Percentiles rank a stretch among this genome's conserved stretches.
Conservation (phyloP, 1,140 invertebrate genomes). For the Calycopis cecrops region DNA sequence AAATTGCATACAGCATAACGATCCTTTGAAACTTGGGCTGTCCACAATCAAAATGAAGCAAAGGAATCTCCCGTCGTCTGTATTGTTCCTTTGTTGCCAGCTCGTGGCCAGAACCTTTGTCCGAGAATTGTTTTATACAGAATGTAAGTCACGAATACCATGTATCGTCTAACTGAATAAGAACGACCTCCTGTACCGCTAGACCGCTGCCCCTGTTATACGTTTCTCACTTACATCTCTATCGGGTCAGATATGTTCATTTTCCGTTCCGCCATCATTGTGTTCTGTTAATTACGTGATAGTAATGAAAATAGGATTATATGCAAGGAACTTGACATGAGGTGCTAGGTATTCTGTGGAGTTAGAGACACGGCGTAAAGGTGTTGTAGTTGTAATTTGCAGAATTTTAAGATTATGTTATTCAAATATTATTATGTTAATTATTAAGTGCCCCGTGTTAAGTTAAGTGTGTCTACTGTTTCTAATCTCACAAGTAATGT, state of each 20-base stretch:
- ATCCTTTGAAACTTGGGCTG: constrained; percentile 35
- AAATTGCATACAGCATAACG: constrained; percentile 16
- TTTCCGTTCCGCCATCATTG: constrained; percentile 2
- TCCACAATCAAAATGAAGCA: constrained; percentile 66
- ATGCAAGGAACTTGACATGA: too few species aligned
- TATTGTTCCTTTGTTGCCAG: constrained; percentile 69
- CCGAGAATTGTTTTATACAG: constrained; percentile 72
- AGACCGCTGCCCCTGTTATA: constrained; percentile 35
- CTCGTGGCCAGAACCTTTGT: constrained; percentile 67
- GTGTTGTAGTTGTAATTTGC: too few species aligned
- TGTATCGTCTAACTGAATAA: constrained; percentile 69
- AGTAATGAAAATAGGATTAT: neutral
- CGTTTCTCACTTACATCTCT: constrained; percentile 53
- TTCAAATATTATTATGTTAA: too few species aligned
- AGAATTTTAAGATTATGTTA: too few species aligned
- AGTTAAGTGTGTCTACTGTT: too few species aligned
- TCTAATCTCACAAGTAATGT: too few species aligned
- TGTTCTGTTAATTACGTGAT: neutral
- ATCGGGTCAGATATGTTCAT: constrained; percentile 28
- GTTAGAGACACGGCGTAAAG: too few species aligned
- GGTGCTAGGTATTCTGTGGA: too few species aligned
- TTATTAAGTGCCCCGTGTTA: too few species aligned
- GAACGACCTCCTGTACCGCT: constrained; percentile 45
- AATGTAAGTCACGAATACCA: constrained; percentile 72
- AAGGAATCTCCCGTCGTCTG: constrained; percentile 57